Base-by-base conservation (phyloP, 1,140 invertebrate species). In the Aphaenogaster rudis region DNA sequence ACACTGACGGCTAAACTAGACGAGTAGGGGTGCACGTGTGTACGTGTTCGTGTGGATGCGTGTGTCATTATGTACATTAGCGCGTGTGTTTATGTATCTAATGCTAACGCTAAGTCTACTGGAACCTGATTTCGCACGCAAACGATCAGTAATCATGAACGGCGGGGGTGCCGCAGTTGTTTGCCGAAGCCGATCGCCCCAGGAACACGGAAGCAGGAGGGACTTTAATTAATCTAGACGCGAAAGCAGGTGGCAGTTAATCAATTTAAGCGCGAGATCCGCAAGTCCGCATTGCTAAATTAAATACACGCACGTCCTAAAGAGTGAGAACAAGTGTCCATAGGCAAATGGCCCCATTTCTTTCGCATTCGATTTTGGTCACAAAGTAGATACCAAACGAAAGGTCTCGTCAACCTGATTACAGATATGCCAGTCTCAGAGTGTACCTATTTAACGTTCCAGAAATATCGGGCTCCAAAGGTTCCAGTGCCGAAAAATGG, bases 1-100 rank as follows among this genome's bases (percentile, higher is more conserved):
- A 94, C 93, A 94, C 93, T 94, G 88, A 93, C 91, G 90, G 92
- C 94, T 94, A 94, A 89, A 94, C 93, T 94, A 94, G 88, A 88
- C 71, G 90, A 82, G 86, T 52, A 48, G 86, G 87, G 76, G 74
- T 61, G 71, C 13, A 28, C 72, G 61, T 21, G 45, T 52, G 8
- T 76, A 57, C 59, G 42, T 84, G 80, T 82, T 28, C 39, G 33
- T 61, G 39, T 67, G 42, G 7, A n/a, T 28, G 52, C 39, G 67
- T 59, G 36, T 80, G 39, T 82, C 39, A 36, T 81, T 59, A 72
- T 74, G 54, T 82, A 52, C 66, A 82, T 82, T 59, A 36, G 79
- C 79, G 21, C 48, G 66, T 54, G 21, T 82, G n/a, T 63, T 63
- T 63, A 78, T 45, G 45, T 72, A 45, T 82, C 85, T 86, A 87